Evolutionary conservation across 2,797 vertebrate genomes (phyloP).

Genomic region (Austrolebias charrua): DNA sequence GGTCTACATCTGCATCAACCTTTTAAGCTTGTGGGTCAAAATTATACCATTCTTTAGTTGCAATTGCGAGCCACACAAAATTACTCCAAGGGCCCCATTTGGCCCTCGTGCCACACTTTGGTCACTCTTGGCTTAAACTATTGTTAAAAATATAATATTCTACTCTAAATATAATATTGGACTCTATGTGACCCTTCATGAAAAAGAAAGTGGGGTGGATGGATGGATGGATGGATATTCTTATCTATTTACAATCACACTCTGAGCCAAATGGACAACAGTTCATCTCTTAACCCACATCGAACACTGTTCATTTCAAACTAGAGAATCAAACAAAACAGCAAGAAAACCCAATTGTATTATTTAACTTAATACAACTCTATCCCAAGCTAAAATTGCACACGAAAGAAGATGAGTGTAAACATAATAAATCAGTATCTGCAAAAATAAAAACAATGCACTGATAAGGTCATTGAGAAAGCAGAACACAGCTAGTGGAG

Average conservation of each 20-base stretch:
- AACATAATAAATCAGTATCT: constrained; percentile 78
- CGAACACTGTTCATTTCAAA: background rate
- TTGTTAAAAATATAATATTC: too few species aligned
- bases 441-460: constrained; percentile 74
- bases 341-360: constrained; percentile 33
- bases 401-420: constrained; percentile 62
- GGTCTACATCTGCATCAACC: too few species aligned
- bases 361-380: constrained; percentile 52
- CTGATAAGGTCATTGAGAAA: constrained; percentile 72
- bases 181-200: too few species aligned
- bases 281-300: constrained; percentile 28
- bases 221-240: too few species aligned
- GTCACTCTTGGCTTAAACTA: too few species aligned
- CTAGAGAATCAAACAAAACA: constrained; percentile 9
- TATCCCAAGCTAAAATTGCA: constrained; percentile 56
- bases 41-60: too few species aligned
- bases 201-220: too few species aligned
- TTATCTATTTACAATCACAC: background rate
- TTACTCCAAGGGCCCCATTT: too few species aligned
- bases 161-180: too few species aligned
- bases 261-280: constrained; percentile 15
- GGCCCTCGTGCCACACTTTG: too few species aligned
- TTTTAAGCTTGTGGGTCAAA: too few species aligned
- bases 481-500: constrained; percentile 57
- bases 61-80: too few species aligned